Evolutionary conservation across 2,113 vertebrate species (phyloP).

Genomic region (Corydoras maculifer): DNA sequence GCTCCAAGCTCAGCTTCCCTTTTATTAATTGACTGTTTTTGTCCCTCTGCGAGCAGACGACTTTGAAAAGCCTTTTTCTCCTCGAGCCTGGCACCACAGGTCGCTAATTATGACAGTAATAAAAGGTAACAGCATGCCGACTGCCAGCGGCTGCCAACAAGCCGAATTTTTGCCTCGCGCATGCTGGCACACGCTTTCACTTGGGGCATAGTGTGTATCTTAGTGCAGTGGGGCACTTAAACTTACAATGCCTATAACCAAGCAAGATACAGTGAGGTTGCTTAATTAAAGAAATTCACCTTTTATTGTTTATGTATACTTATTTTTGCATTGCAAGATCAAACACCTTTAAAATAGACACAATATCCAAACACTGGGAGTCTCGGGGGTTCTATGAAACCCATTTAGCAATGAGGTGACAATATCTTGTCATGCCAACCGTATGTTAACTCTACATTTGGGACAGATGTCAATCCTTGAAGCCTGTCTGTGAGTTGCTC

Average conservation of each 20-base stretch:
- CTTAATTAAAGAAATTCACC: conserved; percentile 40
- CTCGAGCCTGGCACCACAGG: conserved; percentile 28
- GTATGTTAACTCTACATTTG: too few relatives aligned
- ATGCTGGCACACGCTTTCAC: conserved; percentile 7
- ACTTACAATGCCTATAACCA: conserved; percentile 12
- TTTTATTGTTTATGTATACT: conserved; percentile 34
- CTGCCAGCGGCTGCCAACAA: conserved; percentile 22
- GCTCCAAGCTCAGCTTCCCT: conserved; percentile 43
- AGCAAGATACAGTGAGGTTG: conserved; percentile 20
- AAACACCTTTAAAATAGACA: conserved; percentile 40
- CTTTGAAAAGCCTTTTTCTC: conserved; percentile 39
- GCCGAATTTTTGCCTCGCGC: conserved; percentile 8
- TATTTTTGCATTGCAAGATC: conserved; percentile 41
- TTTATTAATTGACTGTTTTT: conserved; percentile 20
- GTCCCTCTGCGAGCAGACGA: conserved; percentile 24
- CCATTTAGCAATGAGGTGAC: conserved; percentile 39
- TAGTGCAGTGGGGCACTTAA: background rate
- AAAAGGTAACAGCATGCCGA: conserved; percentile 39
- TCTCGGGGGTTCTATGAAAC: conserved; percentile 53
- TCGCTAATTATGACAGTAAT: conserved; percentile 42
- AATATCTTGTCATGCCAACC: too few relatives aligned
- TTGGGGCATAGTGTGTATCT: conserved; percentile 1
- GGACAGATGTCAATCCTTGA: too few relatives aligned
- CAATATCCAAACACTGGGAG: conserved; percentile 42
- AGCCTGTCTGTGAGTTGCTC: too few relatives aligned